Base-by-base conservation (phyloP, 2,113 vertebrate genomes). In the Lagopus muta region DNA sequence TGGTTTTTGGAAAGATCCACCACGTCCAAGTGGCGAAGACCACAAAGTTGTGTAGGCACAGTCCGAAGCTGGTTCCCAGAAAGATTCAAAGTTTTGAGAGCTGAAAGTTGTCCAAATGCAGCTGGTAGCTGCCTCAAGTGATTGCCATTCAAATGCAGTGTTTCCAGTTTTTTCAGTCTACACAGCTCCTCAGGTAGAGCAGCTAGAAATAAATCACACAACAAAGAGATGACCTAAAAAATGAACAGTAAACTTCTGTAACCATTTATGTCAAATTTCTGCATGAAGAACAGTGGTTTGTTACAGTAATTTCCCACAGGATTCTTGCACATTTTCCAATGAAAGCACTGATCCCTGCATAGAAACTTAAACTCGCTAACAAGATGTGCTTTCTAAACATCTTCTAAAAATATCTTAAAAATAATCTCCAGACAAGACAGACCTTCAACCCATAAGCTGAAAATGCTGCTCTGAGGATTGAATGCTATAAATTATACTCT, bases 121-220 rank as follows among this genome's bases (percentile, higher is more conserved):
- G 98, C 85, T 0, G 99, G 99, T 11, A 99, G 96, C 70, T 97
- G 97, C 78, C 97, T 98, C 93, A 99, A 97, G 57, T 97, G 98
- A 97, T 99, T 99, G 81, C 98, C 97, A 78, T 98, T 99, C 71
- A 99, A 97, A 78, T 98, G 98, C 64, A 99, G 97, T 8, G 98
- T 98, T 96, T 99, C 99, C 93, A 99, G 97, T 96, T 99, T 99
- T 98, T 99, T 99, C 96, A 99, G 97, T 78, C 98, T 99, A 72
- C 98, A 98, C 47, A 99, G 97, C 50, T 99, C 99, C 89, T 97
- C 91, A 6, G 99, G 99, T 76, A 99, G 93, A 76, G 71, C 97
- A 98, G 95, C 94, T 98, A 61, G 65, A 66, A 96, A 94, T 85
- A 93, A 89, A 91, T 38, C 11, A 87, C 38, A 88, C 28, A 90